Conservation (phyloP, 2,113 vertebrate genomes). For the Bettongia penicillata region DNA sequence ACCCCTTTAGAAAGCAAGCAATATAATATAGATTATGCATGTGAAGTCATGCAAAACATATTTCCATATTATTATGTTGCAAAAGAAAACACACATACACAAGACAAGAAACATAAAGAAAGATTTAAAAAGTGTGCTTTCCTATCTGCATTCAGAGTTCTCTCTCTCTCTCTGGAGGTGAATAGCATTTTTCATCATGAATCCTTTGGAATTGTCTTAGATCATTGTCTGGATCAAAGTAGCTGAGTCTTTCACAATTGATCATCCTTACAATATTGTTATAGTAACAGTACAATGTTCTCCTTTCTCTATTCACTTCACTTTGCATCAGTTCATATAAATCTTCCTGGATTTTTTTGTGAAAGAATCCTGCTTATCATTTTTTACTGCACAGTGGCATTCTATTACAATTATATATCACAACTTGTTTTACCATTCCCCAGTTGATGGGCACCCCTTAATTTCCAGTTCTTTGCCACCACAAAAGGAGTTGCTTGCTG, state of each 20-base stretch:
- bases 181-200: neutral
- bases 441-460: neutral
- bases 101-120: neutral
- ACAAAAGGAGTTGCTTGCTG: neutral
- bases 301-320: neutral
- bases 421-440: neutral
- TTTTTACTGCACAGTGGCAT: neutral
- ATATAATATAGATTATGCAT: neutral
- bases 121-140: neutral
- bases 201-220: neutral
- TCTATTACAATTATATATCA: neutral
- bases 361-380: neutral
- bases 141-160: neutral
- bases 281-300: neutral
- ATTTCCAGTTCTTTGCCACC: neutral
- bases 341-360: neutral
- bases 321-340: neutral
- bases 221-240: neutral
- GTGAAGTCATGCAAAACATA: neutral
- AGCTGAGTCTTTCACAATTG: neutral
- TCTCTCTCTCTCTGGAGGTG: neutral
- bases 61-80: neutral
- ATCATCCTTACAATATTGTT: neutral
- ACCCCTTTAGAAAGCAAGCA: neutral
- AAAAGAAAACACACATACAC: neutral